Base-by-base conservation (phyloP, 2,888 invertebrate genomes). In the Cyclophora punctaria region DNA sequence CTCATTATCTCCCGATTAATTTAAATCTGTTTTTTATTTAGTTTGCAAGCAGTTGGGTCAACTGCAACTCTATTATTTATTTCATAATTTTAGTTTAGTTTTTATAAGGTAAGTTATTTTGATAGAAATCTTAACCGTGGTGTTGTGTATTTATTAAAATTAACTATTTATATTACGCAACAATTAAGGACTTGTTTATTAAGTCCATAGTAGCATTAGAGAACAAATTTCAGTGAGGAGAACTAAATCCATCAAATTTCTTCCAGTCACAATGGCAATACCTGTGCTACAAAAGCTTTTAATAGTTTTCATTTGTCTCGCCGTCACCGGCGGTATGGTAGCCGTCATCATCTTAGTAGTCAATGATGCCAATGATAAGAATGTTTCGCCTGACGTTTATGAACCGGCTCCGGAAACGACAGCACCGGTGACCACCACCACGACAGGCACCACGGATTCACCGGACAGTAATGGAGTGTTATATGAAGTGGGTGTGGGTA, bases 401-500 rank as follows among this genome's bases (percentile, higher is more conserved):
- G 37, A 48, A 45, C 51, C 3, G 35, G 35, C 20, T 20, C 1
- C 20, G 20, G 20, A 20, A 20, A 3, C 44, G 45, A 4, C 41
- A 41, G 35, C 41, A 7, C n/a, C 44, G 34, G 37, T 33, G 1
- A 37, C 59, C 3, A 47, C 48, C 0, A 52, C 51, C 0, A 43
- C 52, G 0, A 46, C 51, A 3, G 47, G n/a, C 3, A 48, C 20
- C 4, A 47, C 44, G 20, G 50, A 7, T 45, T 41, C 44, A 2
- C 46, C 49, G 44, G 4, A 40, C 5, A 5, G 56, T 40, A 35
- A 40, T 5, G 34, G 47, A 4, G 34, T 62, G 0, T 54, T 63
- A 35, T 85, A 78, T 46, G 57, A 72, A 48, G 85, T 97, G 40
- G 98, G 98, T 3, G 93, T 96, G 4, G 98, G 97, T 0, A 95